A percentile compares a stretch with the other conserved stretches of the same genome.
Evolutionary conservation across 2,797 vertebrate species (phyloP).

Genomic region (Pitangus sulphuratus): DNA sequence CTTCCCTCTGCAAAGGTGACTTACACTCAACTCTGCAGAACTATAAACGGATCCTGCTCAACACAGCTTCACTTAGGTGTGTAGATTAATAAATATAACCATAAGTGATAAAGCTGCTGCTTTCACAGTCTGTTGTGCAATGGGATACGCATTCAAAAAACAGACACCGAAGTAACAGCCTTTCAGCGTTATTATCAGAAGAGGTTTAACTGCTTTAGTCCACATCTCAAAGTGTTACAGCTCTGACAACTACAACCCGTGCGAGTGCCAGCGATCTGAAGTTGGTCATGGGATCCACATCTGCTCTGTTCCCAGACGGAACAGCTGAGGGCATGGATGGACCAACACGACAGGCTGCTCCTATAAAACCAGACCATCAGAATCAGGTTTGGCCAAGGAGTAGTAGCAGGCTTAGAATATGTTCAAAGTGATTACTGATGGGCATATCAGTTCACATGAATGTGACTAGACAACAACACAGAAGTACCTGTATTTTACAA

Average conservation of each 20-base stretch:
- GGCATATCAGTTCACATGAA: background rate
- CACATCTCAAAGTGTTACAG: background rate
- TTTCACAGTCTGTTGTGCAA: background rate
- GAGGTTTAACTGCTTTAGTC: background rate
- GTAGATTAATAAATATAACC: background rate
- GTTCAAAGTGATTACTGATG: background rate
- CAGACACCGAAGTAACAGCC: fast-evolving
- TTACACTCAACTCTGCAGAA: background rate
- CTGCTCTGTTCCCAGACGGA: background rate
- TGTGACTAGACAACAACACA: background rate
- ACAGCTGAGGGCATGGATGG: background rate
- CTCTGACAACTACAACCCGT: background rate
- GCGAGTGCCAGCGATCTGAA: background rate
- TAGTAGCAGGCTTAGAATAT: background rate
- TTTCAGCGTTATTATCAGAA: background rate
- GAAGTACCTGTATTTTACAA: background rate
- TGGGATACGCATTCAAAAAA: background rate
- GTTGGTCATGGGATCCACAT: background rate
- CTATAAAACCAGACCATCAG: background rate
- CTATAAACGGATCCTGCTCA: background rate
- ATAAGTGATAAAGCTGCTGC: background rate
- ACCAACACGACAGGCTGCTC: background rate
- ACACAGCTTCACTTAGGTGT: background rate
- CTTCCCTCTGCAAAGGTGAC: background rate
- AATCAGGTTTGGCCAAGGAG: background rate